Percentiles rank a stretch among this genome's conserved stretches.
Evolutionary conservation across 2,888 invertebrate genomes (phyloP).

Genomic region (Metopia argyrocephala): DNA sequence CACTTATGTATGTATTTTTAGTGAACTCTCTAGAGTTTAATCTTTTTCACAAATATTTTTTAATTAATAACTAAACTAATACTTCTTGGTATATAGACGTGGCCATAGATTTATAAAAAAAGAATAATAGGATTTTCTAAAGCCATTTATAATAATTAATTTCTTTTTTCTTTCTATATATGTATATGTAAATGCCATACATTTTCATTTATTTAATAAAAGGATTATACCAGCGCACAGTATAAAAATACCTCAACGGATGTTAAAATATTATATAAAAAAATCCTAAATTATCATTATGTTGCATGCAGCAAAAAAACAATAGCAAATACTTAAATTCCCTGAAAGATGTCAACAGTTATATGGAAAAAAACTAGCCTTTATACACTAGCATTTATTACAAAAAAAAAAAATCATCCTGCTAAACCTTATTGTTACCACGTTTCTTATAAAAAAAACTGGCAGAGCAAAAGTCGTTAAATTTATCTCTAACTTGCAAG

Average conservation of each 20-base stretch:
- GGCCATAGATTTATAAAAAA: too few species aligned
- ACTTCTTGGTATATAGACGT: not conserved
- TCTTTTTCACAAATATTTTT: not conserved
- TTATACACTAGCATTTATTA: slow-evolving; percentile 1
- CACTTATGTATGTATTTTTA: too few species aligned
- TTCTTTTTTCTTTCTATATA: not conserved
- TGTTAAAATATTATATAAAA: slow-evolving; percentile 4
- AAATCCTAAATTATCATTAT: slow-evolving; percentile 16
- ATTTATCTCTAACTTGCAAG: slow-evolving; percentile 47
- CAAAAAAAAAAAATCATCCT: not conserved
- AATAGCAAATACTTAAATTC: slow-evolving; percentile 4
- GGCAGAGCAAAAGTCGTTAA: not conserved
- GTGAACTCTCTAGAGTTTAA: not conserved
- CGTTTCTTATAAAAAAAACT: not conserved
- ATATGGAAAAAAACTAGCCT: not conserved
- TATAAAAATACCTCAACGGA: slow-evolving; percentile 2
- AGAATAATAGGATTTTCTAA: not conserved
- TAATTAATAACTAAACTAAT: not conserved
- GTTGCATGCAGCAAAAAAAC: slow-evolving; percentile 13
- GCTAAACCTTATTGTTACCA: slow-evolving; percentile 3
- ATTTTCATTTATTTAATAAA: slow-evolving; percentile 15
- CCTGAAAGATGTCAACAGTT: not conserved
- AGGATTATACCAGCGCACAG: not conserved
- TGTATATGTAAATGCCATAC: not conserved
- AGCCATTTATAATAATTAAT: not conserved